A percentile compares a stretch with the other conserved stretches of the same genome.
Evolutionary conservation across 23 tunicate genomes (phyloP).

Genomic region (Corella eumyota): DNA sequence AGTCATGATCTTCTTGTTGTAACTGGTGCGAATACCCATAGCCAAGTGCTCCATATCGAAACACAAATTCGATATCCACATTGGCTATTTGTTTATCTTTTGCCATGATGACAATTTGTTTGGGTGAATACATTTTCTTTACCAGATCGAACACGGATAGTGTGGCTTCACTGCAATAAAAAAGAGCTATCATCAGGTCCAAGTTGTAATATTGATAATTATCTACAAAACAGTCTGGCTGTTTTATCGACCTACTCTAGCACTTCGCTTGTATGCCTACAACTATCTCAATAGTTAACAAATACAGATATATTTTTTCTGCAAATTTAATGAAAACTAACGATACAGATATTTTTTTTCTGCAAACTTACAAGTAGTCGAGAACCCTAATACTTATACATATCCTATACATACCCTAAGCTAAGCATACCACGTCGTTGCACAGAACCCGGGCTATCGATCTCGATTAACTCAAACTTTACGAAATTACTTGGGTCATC

Average conservation of each 20-base stretch:
- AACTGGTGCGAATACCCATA: slow-evolving; percentile 83
- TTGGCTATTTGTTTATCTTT: slow-evolving; percentile 55
- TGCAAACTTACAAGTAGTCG: too few species aligned
- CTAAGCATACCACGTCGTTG: slow-evolving; percentile 8
- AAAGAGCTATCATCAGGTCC: too few species aligned
- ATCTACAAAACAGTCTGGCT: too few species aligned
- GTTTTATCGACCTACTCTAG: too few species aligned
- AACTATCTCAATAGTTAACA: too few species aligned
- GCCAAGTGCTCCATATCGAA: slow-evolving; percentile 69
- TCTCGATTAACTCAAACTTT: slow-evolving; percentile 32
- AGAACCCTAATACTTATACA: too few species aligned
- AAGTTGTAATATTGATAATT: too few species aligned
- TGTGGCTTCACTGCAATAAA: slow-evolving; percentile 20
- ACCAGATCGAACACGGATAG: slow-evolving; percentile 38
- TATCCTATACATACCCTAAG: too few species aligned
- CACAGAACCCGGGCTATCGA: slow-evolving; percentile 15
- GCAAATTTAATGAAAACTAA: too few species aligned
- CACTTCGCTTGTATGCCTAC: too few species aligned
- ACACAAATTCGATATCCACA: slow-evolving; percentile 42
- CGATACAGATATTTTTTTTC: too few species aligned
- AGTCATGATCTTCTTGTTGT: slow-evolving; percentile 18
- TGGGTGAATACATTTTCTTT: slow-evolving; percentile 45
- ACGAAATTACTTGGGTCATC: slow-evolving; percentile 30
- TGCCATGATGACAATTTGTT: slow-evolving; percentile 23
- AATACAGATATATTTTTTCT: too few species aligned